Evolutionary conservation across 2,797 vertebrate genomes (phyloP), one percentile per base, ranked within the genome.

Genomic region (Lepus townsendii): DNA sequence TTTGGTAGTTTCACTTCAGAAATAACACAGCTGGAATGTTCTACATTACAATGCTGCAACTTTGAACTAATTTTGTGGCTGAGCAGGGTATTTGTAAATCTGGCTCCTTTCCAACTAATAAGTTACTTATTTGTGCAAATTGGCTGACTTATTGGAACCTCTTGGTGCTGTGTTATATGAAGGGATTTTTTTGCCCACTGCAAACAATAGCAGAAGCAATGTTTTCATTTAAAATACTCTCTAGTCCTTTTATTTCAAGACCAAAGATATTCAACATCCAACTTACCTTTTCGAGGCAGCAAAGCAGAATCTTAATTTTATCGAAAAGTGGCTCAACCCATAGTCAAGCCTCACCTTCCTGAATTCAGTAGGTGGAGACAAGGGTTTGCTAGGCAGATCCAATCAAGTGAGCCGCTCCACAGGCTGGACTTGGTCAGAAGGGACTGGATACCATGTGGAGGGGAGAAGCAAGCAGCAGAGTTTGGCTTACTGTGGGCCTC

Each of bases 111-210:
- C 4, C 2, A 89, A 35, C 75, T 80, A 85, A 1, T 78, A 88
- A 95, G 30, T 80, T 71, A 91, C 47, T 91, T 54, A 80, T 72
- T 91, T 83, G 47, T 71, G 62, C 88, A 96, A 95, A 94, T 0
- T 62, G 62, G 26, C 72, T 94, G 32, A 2, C 54, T 75, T 62
- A 26, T 66, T 80, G 71, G 54, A 90, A 83, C 19, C 20, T 92
- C 73, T 89, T 84, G 11, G 54, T 89, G 30, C 8, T 30, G 20
- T 27, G 7, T 38, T 75, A 65, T 75, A 88, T 38, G 30, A 83
- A 72, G 32, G 60, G 63, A 38, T 42, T 82, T 86, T 76, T 22
- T 11, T 17, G 12, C 16, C 14, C 19, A 78, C 0, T 82, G 14
- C 24, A 87, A 94, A 94, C 26, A 79, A 83, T 6, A 69, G 47